phyloP scores from a whole-genome alignment of 2,113 vertebrate species.

The Patagioenas fasciata region DNA sequence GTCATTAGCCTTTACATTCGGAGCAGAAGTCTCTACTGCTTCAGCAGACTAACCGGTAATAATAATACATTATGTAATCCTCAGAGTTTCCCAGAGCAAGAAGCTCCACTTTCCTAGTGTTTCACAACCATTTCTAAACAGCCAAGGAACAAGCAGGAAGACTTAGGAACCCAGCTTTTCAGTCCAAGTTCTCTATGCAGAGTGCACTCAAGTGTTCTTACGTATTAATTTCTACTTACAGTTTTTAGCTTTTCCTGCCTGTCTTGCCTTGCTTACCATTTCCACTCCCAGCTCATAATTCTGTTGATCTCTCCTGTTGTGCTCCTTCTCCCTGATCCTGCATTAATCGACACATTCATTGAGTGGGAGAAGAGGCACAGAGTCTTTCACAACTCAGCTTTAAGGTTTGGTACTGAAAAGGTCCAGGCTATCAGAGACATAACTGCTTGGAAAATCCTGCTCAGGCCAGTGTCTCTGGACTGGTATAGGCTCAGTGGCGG shows the following conservation, averaged over 20 bases:
- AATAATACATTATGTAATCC: background rate
- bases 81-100: background rate
- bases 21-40: background rate
- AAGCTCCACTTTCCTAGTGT: background rate
- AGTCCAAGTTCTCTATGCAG: background rate
- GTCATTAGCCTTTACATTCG: background rate
- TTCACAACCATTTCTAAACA: background rate
- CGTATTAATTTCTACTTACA: background rate
- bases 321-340: background rate
- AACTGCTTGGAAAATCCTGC: background rate
- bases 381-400: background rate
- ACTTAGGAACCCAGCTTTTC: background rate
- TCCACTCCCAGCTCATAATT: background rate
- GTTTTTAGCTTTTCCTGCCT: background rate
- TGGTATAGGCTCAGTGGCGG: background rate
- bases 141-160: background rate
- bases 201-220: background rate
- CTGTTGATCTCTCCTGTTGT: background rate
- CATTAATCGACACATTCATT: background rate
- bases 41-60: background rate
- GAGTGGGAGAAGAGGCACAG: background rate
- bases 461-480: background rate
- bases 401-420: background rate
- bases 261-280: rapidly evolving
- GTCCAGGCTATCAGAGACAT: background rate